Evolutionary conservation across 2,888 invertebrate species (phyloP).

Genomic region (Rhyacophila evoluta): DNA sequence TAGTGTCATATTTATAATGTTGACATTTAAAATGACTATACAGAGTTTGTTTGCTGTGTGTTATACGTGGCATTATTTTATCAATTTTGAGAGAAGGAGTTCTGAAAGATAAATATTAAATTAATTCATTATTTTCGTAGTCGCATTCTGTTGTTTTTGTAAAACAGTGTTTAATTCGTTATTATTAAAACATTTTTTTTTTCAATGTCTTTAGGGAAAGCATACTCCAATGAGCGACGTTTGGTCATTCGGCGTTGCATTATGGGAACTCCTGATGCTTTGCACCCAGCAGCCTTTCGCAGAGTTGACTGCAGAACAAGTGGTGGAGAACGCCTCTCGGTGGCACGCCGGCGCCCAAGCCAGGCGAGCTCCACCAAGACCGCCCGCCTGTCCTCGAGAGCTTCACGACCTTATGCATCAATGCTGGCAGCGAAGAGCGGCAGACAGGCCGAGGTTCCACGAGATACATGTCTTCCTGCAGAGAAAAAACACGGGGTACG

Average conservation of each 20-base stretch:
- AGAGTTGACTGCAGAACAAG: slow-evolving; percentile 86
- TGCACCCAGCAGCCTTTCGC: slow-evolving; percentile 85
- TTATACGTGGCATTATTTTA: too few relatives aligned
- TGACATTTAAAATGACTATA: too few relatives aligned
- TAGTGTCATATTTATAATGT: too few relatives aligned
- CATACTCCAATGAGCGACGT: slow-evolving; percentile 90
- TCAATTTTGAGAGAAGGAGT: too few relatives aligned
- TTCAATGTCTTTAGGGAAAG: slow-evolving; percentile 75
- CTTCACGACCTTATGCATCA: slow-evolving; percentile 93
- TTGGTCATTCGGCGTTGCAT: slow-evolving; percentile 91
- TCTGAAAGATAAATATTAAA: too few relatives aligned
- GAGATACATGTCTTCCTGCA: slow-evolving; percentile 89
- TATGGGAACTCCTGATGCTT: slow-evolving; percentile 89
- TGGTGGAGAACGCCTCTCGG: slow-evolving; percentile 79
- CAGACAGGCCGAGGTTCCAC: slow-evolving; percentile 85
- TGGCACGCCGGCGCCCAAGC: slow-evolving; percentile 70
- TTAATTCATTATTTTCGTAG: too few relatives aligned
- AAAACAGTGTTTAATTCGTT: too few relatives aligned
- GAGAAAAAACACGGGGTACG: slow-evolving; percentile 72
- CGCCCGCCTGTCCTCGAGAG: slow-evolving; percentile 84
- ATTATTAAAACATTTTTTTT: too few relatives aligned
- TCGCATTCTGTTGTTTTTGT: too few relatives aligned
- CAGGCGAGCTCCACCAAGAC: slow-evolving; percentile 70
- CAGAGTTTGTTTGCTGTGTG: too few relatives aligned
- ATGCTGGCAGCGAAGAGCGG: slow-evolving; percentile 88